Evolutionary conservation across 2,113 vertebrate species (phyloP).

Genomic region (Amblyornis subalaris): DNA sequence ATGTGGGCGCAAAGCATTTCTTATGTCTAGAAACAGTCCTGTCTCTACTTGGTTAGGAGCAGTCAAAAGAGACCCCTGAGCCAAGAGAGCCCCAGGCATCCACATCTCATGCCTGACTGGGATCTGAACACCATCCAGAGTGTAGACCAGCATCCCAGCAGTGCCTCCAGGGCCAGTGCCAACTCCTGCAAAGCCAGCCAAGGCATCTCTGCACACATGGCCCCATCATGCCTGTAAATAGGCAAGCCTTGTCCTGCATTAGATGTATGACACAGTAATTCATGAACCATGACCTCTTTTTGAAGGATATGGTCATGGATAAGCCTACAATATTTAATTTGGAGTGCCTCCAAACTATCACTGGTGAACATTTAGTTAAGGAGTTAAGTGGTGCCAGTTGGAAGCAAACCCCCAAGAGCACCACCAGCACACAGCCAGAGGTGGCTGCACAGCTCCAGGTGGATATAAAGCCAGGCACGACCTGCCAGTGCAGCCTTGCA

Average conservation of each 20-base stretch:
- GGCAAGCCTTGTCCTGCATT: neutral
- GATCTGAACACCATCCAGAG: neutral
- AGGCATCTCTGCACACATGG: neutral
- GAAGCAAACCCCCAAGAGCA: neutral
- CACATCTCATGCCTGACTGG: neutral
- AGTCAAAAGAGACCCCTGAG: neutral
- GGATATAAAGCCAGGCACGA: neutral
- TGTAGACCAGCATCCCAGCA: neutral
- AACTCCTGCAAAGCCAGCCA: neutral
- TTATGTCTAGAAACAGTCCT: neutral
- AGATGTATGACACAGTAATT: neutral
- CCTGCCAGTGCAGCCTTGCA: rapidly evolving
- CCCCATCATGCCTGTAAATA: neutral
- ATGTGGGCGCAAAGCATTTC: neutral
- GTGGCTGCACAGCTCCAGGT: neutral
- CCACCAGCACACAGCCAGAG: neutral
- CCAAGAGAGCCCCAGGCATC: neutral
- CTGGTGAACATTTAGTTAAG: neutral
- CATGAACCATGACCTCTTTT: neutral
- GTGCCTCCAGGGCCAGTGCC: neutral
- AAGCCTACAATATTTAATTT: neutral
- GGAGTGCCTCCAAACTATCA: neutral
- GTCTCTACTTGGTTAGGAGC: neutral
- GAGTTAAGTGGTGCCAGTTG: neutral
- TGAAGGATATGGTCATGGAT: neutral